Base-by-base conservation (phyloP, 2,888 invertebrate genomes). In the Apamea epomidion region DNA sequence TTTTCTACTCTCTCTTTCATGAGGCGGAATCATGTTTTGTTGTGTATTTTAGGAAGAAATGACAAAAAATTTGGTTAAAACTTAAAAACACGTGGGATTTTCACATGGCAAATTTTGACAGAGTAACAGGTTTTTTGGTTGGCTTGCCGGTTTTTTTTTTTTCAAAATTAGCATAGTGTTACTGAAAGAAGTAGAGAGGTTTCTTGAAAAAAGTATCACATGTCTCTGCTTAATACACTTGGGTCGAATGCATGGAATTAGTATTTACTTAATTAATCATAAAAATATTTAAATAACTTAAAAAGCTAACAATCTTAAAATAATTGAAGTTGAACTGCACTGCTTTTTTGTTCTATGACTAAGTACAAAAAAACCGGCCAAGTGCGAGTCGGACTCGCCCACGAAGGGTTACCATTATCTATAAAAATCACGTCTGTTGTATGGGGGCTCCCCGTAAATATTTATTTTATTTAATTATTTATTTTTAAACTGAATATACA, bases 21-120 rank as follows among this genome's bases (percentile, higher is more conserved):
- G 0, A 0, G 0, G 32, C 8, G 32, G 68, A 42, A 82, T 82
- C 88, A 89, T 88, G 54, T 71, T 81, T 73, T 70, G n/a, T 69
- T 54, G 5, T 48, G 32, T 64, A 45, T 37, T 74, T n/a, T 69
- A 21, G 45, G n/a, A 5, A n/a, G 14, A 73, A 48, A 45, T n/a
- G 14, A 76, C 18, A n/a, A 62, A 54, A 58, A 72, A 16, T 74
- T 80, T 78, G 21, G 48, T 12, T 42, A 25, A 42, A 12, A 4
- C 12, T 12, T 18, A 0, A 14, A n/a, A 16, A 78, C 62, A 16
- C 62, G 42, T 58, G 48, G 7, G n/a, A 65, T 65, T 80, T 86
- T 80, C 14, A 82, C 72, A 69, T 83, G 67, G 62, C 58, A 64
- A 29, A 25, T 64, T 81, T 75, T 71, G 77, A 80, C 74, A 69